Percentiles rank a stretch among this genome's conserved stretches.
Evolutionary conservation across 2,113 vertebrate genomes (phyloP).

Genomic region (Pollimyrus isidori): DNA sequence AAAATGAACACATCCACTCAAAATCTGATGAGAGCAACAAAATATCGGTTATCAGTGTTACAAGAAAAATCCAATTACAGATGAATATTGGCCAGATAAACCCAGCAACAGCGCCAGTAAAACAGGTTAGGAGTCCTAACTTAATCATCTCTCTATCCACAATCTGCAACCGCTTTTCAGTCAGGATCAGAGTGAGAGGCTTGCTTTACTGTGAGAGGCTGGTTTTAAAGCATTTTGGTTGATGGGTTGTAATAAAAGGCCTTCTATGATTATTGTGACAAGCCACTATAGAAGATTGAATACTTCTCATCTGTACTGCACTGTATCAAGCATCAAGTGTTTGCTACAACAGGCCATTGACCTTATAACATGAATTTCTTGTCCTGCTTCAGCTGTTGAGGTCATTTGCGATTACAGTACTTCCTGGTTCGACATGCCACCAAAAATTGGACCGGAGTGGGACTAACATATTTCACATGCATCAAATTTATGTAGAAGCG

Average conservation of each 20-base stretch:
- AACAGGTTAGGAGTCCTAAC: background rate
- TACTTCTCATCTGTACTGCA: background rate
- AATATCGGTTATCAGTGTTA: background rate
- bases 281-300: background rate
- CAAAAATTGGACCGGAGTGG: background rate
- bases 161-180: background rate
- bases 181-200: background rate
- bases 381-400: background rate
- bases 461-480: background rate
- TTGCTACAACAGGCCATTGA: background rate
- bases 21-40: constrained; percentile 1
- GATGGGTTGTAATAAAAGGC: background rate
- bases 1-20: background rate
- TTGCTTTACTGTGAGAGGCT: background rate
- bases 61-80: background rate
- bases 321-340: background rate
- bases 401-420: background rate
- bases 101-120: background rate
- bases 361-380: background rate
- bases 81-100: background rate
- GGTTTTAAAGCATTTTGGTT: background rate
- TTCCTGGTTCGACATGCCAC: background rate
- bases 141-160: background rate
- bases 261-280: background rate
- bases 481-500: background rate